A percentile compares a stretch with the other conserved stretches of the same genome.
phyloP scores from a whole-genome alignment of 2,888 invertebrate genomes.

The Conus canariensis region DNA sequence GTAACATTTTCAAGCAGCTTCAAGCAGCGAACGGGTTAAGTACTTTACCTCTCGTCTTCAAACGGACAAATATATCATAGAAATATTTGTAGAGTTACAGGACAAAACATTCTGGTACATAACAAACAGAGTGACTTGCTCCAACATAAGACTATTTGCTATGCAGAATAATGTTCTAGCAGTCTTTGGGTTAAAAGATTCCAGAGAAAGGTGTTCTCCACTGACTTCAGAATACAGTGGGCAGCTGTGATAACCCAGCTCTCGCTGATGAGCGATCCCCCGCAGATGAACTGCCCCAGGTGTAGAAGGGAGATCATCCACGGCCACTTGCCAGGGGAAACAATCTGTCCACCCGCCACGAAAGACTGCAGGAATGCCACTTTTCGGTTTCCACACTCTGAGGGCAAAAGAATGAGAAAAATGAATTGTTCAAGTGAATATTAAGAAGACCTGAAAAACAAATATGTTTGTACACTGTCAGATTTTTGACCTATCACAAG shows the following conservation, averaged over 20 bases:
- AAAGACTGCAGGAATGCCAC: slow-evolving; percentile 56
- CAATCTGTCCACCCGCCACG: slow-evolving; percentile 66
- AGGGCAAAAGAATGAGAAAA: slow-evolving; percentile 9
- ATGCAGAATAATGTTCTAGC: too few relatives aligned
- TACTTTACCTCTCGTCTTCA: too few relatives aligned
- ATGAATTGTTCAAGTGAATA: neutral
- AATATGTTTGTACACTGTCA: neutral
- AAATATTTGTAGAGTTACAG: too few relatives aligned
- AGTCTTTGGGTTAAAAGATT: too few relatives aligned
- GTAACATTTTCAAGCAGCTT: too few relatives aligned
- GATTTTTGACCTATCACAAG: neutral
- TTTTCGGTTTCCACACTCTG: slow-evolving; percentile 66
- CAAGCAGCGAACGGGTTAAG: too few relatives aligned
- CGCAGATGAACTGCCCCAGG: slow-evolving; percentile 63
- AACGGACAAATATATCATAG: too few relatives aligned
- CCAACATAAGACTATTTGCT: too few relatives aligned
- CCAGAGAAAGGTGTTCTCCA: neutral
- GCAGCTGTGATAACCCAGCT: slow-evolving; percentile 70
- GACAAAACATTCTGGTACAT: too few relatives aligned
- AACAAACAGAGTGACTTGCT: too few relatives aligned
- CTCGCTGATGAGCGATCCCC: slow-evolving; percentile 60
- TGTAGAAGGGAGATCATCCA: slow-evolving; percentile 69
- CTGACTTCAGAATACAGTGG: slow-evolving; percentile 69
- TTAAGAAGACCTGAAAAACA: neutral
- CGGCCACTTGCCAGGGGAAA: slow-evolving; percentile 68